Evolutionary conservation across 2,797 vertebrate genomes (phyloP).

Genomic region (Okamejei kenojei): DNA sequence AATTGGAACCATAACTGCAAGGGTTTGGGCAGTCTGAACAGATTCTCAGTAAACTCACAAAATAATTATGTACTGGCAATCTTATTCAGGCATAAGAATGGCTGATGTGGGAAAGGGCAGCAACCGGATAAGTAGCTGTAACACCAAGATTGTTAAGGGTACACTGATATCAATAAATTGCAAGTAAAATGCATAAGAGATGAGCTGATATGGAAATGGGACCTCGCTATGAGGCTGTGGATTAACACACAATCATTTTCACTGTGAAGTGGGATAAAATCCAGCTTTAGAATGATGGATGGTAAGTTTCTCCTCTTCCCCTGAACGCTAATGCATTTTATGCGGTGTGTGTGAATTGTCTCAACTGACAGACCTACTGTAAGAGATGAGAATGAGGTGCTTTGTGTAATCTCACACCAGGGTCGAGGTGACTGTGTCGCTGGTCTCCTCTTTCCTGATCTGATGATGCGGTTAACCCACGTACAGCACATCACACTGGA

Average conservation of each 20-base stretch:
- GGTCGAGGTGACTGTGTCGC: background rate
- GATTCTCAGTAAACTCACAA: background rate
- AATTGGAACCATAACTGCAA: background rate
- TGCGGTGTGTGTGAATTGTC: background rate
- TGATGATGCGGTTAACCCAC: too few species aligned
- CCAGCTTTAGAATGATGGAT: too few species aligned
- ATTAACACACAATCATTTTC: background rate
- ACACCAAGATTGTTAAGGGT: conserved; percentile 2
- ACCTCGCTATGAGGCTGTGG: background rate
- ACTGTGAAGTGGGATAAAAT: background rate
- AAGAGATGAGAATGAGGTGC: background rate
- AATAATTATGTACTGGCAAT: background rate
- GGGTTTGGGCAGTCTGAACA: background rate
- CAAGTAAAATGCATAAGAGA: conserved; percentile 9
- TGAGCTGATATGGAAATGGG: background rate
- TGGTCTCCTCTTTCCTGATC: too few species aligned
- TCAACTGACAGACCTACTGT: background rate
- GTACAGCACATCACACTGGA: too few species aligned
- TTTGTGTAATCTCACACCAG: background rate
- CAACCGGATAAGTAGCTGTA: background rate
- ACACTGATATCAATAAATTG: conserved; percentile 9
- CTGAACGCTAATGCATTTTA: too few species aligned
- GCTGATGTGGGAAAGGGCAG: background rate
- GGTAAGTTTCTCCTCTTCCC: background rate
- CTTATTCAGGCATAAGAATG: conserved; percentile 2